phyloP scores from a whole-genome alignment of 30 jellyfish, hydroid and myxozoan genomes.

The Haliclystus octoradiatus region DNA sequence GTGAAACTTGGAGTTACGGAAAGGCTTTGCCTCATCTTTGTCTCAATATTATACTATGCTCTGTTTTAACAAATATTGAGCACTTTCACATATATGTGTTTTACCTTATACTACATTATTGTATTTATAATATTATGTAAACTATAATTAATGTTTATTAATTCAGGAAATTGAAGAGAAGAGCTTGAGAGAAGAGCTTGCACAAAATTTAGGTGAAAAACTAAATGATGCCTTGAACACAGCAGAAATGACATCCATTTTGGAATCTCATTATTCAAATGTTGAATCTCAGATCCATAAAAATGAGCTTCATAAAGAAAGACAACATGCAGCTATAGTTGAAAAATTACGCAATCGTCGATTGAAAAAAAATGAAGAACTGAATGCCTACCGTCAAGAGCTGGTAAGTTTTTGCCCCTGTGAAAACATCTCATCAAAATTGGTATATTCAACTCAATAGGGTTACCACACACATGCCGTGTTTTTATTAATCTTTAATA shows the following conservation, averaged over 20 bases:
- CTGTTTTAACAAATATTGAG: too few species aligned
- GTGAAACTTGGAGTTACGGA: neutral
- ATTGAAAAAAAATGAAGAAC: slow-evolving; percentile 39
- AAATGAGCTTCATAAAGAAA: slow-evolving; percentile 29
- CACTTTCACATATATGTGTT: too few species aligned
- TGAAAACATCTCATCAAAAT: too few species aligned
- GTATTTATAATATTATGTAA: too few species aligned
- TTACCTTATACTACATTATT: too few species aligned
- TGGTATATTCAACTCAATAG: too few species aligned
- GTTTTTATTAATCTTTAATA: too few species aligned
- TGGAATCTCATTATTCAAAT: slow-evolving; percentile 43
- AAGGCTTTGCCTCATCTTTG: too few species aligned
- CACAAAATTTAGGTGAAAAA: slow-evolving; percentile 53
- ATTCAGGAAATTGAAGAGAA: slow-evolving; percentile 52
- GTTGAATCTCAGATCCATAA: slow-evolving; percentile 34
- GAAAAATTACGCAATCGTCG: slow-evolving; percentile 59
- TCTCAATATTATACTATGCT: too few species aligned
- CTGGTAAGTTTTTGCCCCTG: too few species aligned
- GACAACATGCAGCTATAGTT: slow-evolving; percentile 45
- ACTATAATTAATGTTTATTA: neutral
- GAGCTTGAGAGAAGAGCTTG: slow-evolving; percentile 48
- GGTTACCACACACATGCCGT: too few species aligned
- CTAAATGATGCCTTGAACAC: slow-evolving; percentile 59
- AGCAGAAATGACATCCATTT: slow-evolving; percentile 42
- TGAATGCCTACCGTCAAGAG: slow-evolving; percentile 48